Conservation (phyloP, 2,797 vertebrate species). For the Coregonus ussuriensis region DNA sequence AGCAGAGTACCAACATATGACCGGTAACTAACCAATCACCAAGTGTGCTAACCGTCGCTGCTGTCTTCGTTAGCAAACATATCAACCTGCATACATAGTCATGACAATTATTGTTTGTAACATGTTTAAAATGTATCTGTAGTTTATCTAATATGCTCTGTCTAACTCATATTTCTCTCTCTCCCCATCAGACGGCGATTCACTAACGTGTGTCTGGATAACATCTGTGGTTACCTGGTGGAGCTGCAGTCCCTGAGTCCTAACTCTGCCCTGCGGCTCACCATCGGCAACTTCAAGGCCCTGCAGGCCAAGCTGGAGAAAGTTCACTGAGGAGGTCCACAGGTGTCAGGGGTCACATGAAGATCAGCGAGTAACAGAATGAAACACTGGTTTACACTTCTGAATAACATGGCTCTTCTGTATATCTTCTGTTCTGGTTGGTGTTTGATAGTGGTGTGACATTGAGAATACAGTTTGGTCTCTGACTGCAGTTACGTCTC, state of each 20-base stretch:
- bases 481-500: neutral
- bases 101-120: neutral
- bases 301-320: conserved; percentile 94
- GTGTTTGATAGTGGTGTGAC: neutral
- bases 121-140: neutral
- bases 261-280: conserved; percentile 81
- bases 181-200: conserved; percentile 82
- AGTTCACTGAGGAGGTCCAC: conserved; percentile 77
- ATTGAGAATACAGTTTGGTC: neutral
- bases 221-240: conserved; percentile 93
- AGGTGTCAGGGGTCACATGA: neutral
- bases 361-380: neutral
- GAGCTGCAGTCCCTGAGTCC: conserved; percentile 95
- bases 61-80: neutral
- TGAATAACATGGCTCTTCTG: conserved; percentile 3
- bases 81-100: neutral
- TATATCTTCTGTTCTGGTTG: conserved; percentile 8
- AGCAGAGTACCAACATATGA: conserved; percentile 86
- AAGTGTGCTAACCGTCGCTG: no score
- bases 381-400: neutral
- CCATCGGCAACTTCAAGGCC: conserved; percentile 91
- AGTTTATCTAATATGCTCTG: neutral
- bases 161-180: neutral
- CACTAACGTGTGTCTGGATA: conserved; percentile 92
- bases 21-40: conserved; percentile 62